These are phyloP conservation scores for Chromobotia macracanthus DNA, from an alignment of 2,797 vertebrate species.

Conservation along the genomic window DNA sequence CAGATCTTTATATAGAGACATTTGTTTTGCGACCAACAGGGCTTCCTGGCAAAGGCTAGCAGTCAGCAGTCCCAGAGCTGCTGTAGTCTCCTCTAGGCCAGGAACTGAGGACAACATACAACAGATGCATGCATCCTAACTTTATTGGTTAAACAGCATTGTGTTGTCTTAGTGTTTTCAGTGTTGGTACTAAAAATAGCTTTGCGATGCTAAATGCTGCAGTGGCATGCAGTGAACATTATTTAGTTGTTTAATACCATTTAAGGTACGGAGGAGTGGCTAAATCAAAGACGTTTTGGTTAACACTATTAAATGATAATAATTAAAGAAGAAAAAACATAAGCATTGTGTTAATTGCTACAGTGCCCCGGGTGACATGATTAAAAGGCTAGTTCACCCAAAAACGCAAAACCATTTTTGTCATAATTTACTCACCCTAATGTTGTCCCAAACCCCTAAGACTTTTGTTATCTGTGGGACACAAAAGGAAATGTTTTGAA, in stretches of 20 bases:
- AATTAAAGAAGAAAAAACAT: background rate
- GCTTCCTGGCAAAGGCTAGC: constrained; percentile 48
- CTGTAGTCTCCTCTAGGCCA: constrained; percentile 27
- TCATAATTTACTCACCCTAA: background rate
- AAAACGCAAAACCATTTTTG: no score
- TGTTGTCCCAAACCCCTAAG: background rate
- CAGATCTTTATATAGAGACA: constrained; percentile 40
- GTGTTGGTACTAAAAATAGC: constrained; percentile 58
- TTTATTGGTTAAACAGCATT: constrained; percentile 51
- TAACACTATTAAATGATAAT: background rate
- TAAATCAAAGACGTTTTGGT: constrained; percentile 5
- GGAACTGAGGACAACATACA: constrained; percentile 21
- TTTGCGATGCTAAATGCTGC: constrained; percentile 40
- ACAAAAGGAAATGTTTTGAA: background rate
- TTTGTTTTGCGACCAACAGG: constrained; percentile 52
- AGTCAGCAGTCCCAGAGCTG: constrained; percentile 39
- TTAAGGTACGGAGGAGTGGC: constrained; percentile 1
- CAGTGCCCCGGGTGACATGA: no score
- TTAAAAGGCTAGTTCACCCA: no score
- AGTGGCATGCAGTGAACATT: constrained; percentile 61
- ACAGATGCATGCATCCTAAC: constrained; percentile 62
- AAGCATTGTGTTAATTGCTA: background rate
- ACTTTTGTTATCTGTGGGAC: background rate
- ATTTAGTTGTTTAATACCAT: background rate
- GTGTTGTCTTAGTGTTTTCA: constrained; percentile 46